Evolutionary conservation across 1,140 invertebrate species (phyloP).

Genomic region (Drosophila melanica): DNA sequence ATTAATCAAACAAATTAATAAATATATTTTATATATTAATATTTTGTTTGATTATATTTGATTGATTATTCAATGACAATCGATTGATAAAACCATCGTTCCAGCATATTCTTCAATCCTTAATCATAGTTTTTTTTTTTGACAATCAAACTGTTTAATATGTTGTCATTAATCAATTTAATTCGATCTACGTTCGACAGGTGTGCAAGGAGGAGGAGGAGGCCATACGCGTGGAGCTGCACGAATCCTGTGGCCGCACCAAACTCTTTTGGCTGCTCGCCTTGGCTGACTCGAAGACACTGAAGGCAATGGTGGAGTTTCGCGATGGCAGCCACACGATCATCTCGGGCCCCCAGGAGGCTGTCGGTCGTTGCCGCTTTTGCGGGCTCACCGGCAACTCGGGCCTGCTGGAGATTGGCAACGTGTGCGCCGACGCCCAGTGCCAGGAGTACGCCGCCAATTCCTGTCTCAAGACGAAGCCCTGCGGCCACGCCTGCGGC

Average conservation of each 20-base stretch:
- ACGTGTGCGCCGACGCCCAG: conserved; percentile 96
- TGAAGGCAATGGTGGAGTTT: conserved; percentile 97
- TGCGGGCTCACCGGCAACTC: conserved; percentile 94
- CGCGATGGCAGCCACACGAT: conserved; percentile 88
- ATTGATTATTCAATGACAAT: too few relatives aligned
- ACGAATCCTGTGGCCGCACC: conserved; percentile 97
- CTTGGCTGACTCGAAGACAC: conserved; percentile 94
- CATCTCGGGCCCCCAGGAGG: conserved; percentile 80
- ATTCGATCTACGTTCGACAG: conserved; percentile 22
- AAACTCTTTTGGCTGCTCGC: conserved; percentile 98
- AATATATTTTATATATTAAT: too few relatives aligned
- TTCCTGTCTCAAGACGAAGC: conserved; percentile 92
- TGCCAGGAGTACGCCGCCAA: conserved; percentile 95
- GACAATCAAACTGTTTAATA: not conserved
- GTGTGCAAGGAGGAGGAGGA: conserved; percentile 98
- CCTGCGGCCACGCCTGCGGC: conserved; percentile 96
- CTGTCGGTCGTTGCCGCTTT: conserved; percentile 94
- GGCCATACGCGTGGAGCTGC: conserved; percentile 96
- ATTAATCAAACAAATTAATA: too few relatives aligned
- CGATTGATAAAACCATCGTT: too few relatives aligned
- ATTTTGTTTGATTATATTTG: too few relatives aligned
- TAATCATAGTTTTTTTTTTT: too few relatives aligned
- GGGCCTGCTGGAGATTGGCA: conserved; percentile 94
- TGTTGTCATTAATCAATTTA: not conserved
- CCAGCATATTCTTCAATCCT: not conserved